Percentiles rank a stretch among this genome's conserved stretches.
phyloP scores from a whole-genome alignment of 2,797 vertebrate genomes.

The Microhierax caerulescens region DNA sequence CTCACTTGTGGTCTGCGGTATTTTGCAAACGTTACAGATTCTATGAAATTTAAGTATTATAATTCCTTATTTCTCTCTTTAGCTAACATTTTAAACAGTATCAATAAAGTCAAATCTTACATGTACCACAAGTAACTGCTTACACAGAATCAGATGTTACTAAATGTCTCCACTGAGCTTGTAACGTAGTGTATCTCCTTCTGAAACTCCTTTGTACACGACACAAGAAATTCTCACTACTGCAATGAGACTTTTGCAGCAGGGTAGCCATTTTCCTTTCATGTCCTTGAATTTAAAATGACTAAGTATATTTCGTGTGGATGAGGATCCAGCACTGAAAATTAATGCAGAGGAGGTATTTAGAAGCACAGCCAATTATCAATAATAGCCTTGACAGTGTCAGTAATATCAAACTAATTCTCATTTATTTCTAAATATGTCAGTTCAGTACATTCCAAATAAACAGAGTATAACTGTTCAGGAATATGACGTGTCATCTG shows the following conservation, averaged over 20 bases:
- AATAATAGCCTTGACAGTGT: constrained; percentile 36
- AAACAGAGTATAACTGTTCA: constrained; percentile 43
- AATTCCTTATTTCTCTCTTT: constrained; percentile 41
- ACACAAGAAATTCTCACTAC: constrained; percentile 57
- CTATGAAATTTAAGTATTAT: constrained; percentile 10
- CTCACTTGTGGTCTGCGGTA: neutral
- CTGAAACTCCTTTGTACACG: constrained; percentile 33
- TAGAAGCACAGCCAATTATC: constrained; percentile 46
- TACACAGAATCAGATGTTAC: constrained; percentile 17
- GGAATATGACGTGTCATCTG: constrained; percentile 39
- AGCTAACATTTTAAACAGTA: constrained; percentile 2
- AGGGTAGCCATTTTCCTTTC: constrained; percentile 79
- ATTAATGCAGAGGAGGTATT: constrained; percentile 36
- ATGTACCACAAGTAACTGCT: constrained; percentile 8
- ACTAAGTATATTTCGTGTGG: constrained; percentile 56
- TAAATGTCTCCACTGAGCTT: constrained; percentile 32
- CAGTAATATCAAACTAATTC: constrained; percentile 42
- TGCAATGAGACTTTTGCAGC: constrained; percentile 64
- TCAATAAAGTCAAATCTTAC: neutral
- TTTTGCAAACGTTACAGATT: constrained; percentile 20
- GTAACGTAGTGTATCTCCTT: neutral
- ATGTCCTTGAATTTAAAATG: constrained; percentile 68
- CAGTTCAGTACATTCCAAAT: constrained; percentile 49
- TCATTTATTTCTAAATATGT: constrained; percentile 53
- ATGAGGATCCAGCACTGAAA: constrained; percentile 4